A percentile compares a stretch with the other conserved stretches of the same genome.
Conservation (phyloP, 2,888 invertebrate species). For the Sycophila texana region DNA sequence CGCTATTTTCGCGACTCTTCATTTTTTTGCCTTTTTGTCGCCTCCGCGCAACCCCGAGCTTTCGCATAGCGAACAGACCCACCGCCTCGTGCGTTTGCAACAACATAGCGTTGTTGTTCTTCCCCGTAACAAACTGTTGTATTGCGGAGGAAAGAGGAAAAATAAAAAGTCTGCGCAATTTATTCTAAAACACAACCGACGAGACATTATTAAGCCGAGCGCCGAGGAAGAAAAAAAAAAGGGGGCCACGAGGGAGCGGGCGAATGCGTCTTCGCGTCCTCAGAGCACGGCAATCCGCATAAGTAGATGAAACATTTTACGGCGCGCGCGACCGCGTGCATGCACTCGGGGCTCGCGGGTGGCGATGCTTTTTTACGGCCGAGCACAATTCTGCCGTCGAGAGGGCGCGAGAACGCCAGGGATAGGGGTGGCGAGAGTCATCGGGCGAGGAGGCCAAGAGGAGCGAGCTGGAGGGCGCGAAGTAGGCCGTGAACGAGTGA, state of each 20-base stretch:
- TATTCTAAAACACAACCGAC: too few relatives aligned
- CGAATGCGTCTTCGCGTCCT: too few relatives aligned
- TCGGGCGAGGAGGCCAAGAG: background rate
- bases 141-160: too few relatives aligned
- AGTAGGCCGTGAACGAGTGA: constrained; percentile 10
- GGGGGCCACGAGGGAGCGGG: background rate
- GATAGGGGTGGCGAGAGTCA: constrained; percentile 5
- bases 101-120: too few relatives aligned
- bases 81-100: too few relatives aligned
- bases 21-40: too few relatives aligned
- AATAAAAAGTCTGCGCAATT: too few relatives aligned
- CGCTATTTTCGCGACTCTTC: background rate
- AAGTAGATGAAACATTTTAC: constrained; percentile 49
- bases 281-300: constrained; percentile 25
- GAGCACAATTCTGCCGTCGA: constrained; percentile 48
- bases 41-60: too few relatives aligned
- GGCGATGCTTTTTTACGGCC: constrained; percentile 38
- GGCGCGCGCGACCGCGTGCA: background rate
- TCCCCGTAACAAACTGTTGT: too few relatives aligned
- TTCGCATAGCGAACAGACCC: too few relatives aligned
- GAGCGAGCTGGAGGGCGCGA: background rate
- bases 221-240: background rate
- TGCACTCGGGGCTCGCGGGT: background rate
- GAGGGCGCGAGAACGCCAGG: constrained; percentile 15
- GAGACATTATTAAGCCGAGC: too few relatives aligned